Evolutionary conservation across 35 echinoderm and acorn worm genomes (phyloP), one percentile per base, ranked within the genome.

Genomic region (Patiria miniata): DNA sequence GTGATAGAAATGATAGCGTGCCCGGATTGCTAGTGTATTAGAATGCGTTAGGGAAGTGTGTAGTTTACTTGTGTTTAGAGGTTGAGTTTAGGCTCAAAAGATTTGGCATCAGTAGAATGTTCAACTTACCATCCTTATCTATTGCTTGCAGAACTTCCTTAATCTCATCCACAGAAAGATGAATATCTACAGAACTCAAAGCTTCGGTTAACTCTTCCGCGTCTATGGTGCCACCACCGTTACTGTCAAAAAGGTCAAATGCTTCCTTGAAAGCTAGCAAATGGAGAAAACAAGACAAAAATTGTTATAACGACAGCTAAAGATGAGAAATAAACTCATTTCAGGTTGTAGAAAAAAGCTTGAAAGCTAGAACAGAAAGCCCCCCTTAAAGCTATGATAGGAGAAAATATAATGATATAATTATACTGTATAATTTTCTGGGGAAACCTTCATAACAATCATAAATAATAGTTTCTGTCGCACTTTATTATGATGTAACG

Each of bases 211-310:
- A 69, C 77, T 94, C 92, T 14, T 94, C 89, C 16, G 96, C 89
- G 39, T 94, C 92, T 29, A 99, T 99, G 10, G 92, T 92, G 0
- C 96, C 96, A 6, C 92, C 96, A 17, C 96, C 92, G 90, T 99
- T 99, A 59, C 92, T 99, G 88, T 99, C 96, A 52, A 99, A 99
- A 21, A 99, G 65, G 79, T 99, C 92, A 79, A 99, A 99, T 3
- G 94, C 96, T 68, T 99, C 96, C 52, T 87, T 86, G 82, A 99
- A 99, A 79, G 96, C 96, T 98, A 83, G 23, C 23, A 47, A 28
- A 26, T 28, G 51, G 83, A 52, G 36, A 51, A 40, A n/a, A 84
- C 44, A 12, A 47, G 12, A 6, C 42, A 47, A 12, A 47, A 47
- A 6, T 47, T 14, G 12, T 52, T n/a, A n/a, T n/a, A n/a, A n/a